Evolutionary conservation across 2,888 invertebrate species (phyloP).

Genomic region (Microchrysa polita): DNA sequence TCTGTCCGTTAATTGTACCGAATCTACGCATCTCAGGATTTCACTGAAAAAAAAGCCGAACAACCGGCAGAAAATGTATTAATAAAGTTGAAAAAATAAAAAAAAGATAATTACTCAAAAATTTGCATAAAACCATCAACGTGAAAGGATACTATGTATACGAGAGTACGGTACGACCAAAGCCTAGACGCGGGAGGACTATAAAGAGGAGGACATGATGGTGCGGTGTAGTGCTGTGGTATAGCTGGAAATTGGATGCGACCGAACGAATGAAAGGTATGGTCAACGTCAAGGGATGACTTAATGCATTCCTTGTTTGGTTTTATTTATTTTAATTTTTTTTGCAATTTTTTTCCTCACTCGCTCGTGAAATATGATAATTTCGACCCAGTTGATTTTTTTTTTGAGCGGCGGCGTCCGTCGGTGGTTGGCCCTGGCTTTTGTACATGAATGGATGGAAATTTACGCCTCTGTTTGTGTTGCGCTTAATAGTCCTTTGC

Average conservation of each 20-base stretch:
- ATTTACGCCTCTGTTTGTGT: not conserved
- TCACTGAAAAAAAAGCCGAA: constrained; percentile 69
- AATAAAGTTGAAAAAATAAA: not conserved
- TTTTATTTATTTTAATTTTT: too few species aligned
- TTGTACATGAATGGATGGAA: not conserved
- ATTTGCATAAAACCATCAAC: too few species aligned
- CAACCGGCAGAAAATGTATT: not conserved
- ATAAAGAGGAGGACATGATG: too few species aligned
- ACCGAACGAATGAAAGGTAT: too few species aligned
- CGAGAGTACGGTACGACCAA: too few species aligned
- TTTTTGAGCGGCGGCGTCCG: not conserved
- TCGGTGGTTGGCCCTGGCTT: not conserved
- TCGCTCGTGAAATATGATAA: not conserved
- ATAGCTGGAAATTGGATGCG: too few species aligned
- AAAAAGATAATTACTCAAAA: not conserved
- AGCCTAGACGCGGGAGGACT: not conserved
- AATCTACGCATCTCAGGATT: constrained; percentile 83
- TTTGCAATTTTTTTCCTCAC: too few species aligned
- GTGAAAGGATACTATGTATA: too few species aligned
- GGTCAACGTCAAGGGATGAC: too few species aligned
- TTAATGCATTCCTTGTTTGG: too few species aligned
- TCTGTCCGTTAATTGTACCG: constrained; percentile 78
- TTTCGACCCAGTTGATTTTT: constrained; percentile 4
- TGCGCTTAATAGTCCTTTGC: constrained; percentile 11
- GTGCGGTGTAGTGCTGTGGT: too few species aligned